A percentile compares a stretch with the other conserved stretches of the same genome.
Conservation (phyloP, 2,888 invertebrate species). For the Thecocarcelia acutangulata region DNA sequence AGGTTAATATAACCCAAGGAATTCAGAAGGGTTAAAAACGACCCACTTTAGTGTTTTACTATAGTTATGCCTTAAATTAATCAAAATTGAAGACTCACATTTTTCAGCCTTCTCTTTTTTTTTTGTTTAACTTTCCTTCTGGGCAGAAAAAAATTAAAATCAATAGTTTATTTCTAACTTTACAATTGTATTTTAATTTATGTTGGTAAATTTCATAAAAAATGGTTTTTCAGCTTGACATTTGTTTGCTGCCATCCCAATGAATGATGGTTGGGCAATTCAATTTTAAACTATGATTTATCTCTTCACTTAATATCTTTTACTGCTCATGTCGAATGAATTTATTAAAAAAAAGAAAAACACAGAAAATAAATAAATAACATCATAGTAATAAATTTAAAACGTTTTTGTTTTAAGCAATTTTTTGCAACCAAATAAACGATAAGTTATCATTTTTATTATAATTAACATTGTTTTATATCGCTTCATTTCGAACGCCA, state of each 20-base stretch:
- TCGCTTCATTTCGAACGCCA: too few relatives aligned
- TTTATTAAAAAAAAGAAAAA: neutral
- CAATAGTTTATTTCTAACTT: too few relatives aligned
- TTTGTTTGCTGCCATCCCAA: too few relatives aligned
- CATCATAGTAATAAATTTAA: slow-evolving; percentile 15
- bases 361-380: neutral
- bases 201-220: neutral
- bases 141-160: too few relatives aligned
- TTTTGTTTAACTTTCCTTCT: too few relatives aligned
- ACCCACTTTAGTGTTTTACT: too few relatives aligned
- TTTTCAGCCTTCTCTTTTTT: too few relatives aligned
- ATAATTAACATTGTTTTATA: slow-evolving; percentile 14
- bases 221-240: too few relatives aligned
- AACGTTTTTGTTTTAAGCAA: neutral
- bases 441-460: slow-evolving; percentile 20
- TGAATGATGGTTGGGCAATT: slow-evolving; percentile 1
- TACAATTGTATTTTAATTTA: neutral
- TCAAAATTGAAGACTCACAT: too few relatives aligned
- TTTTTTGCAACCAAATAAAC: slow-evolving; percentile 6
- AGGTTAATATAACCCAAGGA: too few relatives aligned
- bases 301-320: neutral
- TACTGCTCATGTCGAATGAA: neutral
- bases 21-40: too few relatives aligned
- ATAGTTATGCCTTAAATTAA: too few relatives aligned
- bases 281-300: slow-evolving; percentile 18